Base-by-base conservation (phyloP, 2,113 vertebrate genomes). In the Rhinopomastus cyanomelas region DNA sequence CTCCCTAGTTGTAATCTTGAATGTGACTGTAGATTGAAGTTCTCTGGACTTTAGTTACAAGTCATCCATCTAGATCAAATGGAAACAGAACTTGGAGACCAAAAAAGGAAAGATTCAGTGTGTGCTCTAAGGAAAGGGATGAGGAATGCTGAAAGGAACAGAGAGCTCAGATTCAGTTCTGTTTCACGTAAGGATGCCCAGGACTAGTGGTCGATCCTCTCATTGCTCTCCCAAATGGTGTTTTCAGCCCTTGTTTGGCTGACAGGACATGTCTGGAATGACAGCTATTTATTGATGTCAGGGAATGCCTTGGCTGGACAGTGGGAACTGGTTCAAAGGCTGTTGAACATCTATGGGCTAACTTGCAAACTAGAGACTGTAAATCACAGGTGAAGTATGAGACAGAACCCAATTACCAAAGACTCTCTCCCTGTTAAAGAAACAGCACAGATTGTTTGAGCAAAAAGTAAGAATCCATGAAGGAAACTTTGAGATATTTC, bases 301-400 rank as follows among this genome's bases (percentile, higher is more conserved):
- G 74, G 52, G 42, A 92, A 42, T 16, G 21, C 62, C 92, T 65
- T 66, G 75, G 32, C 26, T 57, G 57, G 72, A 81, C 51, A 25
- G 52, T 4, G 6, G 30, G 76, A 53, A 56, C n/a, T 74, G 4
- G 9, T 16, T 71, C 80, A 55, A 57, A 49, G 56, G 0, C 75
- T 79, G n/a, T 16, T 53, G 60, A n/a, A 4, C 49, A 53, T 5
- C 4, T 5, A 29, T 30, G 60, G 34, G 59, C 30, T 61, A 20
- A 20, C 22, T 3, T 44, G 32, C 25, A 32, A 23, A 69, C 36
- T n/a, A 46, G 42, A 75, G 49, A 42, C 36, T 12, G 2, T 14
- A 53, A 42, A 72, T 32, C 5, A 1, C 1, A 0, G 26, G 49
- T 21, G 2, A 48, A 49, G 25, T 0, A 7, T 0, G 34, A 44